Conservation (phyloP, 2,113 vertebrate species). For the Agelaius phoeniceus region DNA sequence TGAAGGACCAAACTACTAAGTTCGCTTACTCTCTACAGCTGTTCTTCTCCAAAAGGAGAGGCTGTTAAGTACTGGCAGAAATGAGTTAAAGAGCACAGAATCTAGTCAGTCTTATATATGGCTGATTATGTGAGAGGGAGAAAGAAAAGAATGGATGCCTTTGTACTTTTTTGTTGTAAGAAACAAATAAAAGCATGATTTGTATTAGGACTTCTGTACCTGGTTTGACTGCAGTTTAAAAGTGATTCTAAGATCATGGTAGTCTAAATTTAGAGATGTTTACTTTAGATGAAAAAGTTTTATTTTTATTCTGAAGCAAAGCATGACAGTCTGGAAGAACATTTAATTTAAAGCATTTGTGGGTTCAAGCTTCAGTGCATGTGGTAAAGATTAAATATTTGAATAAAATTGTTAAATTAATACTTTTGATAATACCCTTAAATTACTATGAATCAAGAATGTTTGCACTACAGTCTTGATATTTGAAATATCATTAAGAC, state of each 20-base stretch:
- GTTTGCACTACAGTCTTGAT: background rate
- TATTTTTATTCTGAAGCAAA: slow-evolving; percentile 6
- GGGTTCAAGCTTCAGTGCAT: background rate
- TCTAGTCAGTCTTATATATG: background rate
- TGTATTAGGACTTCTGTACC: background rate
- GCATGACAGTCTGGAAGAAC: background rate
- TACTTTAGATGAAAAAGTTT: background rate
- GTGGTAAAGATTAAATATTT: background rate
- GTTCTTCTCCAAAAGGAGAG: background rate
- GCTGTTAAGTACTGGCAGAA: background rate
- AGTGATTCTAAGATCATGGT: background rate
- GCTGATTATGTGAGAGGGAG: background rate
- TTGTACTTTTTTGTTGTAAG: background rate
- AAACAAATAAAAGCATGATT: background rate
- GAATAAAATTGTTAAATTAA: background rate
- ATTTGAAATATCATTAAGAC: background rate
- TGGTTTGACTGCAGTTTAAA: background rate
- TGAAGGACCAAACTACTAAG: background rate
- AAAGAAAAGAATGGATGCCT: background rate
- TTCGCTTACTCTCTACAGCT: background rate
- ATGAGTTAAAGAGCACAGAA: background rate
- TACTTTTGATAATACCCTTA: background rate
- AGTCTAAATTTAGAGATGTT: background rate
- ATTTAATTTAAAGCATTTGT: background rate
- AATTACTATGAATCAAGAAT: background rate